Evolutionary conservation across 1,140 invertebrate genomes (phyloP).

Genomic region (Riptortus pedestris): DNA sequence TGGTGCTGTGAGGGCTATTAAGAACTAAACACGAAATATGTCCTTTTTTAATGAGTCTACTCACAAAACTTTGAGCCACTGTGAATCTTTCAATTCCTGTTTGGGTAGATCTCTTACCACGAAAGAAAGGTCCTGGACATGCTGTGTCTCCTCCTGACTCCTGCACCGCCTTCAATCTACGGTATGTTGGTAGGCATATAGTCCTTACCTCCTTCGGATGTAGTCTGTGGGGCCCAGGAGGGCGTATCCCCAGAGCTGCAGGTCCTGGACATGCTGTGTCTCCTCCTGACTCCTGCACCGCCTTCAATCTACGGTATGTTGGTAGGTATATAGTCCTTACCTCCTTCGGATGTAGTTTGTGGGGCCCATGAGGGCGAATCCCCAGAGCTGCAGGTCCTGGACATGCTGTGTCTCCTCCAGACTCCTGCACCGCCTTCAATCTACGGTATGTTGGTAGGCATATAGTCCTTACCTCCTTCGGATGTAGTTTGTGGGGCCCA

Average conservation of each 20-base stretch:
- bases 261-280: slow-evolving; percentile 54
- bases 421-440: slow-evolving; percentile 59
- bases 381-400: slow-evolving; percentile 57
- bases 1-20: too few species aligned
- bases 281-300: slow-evolving; percentile 48
- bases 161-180: slow-evolving; percentile 61
- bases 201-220: slow-evolving; percentile 59
- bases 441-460: too few species aligned
- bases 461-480: slow-evolving; percentile 53
- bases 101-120: too few species aligned
- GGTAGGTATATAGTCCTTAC: slow-evolving; percentile 65
- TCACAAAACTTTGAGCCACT: too few species aligned
- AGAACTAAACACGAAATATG: too few species aligned
- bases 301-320: slow-evolving; percentile 62
- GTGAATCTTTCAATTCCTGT: too few species aligned
- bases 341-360: slow-evolving; percentile 56
- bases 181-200: too few species aligned
- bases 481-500: slow-evolving; percentile 50
- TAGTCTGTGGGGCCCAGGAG: slow-evolving; percentile 49
- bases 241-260: slow-evolving; percentile 53
- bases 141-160: slow-evolving; percentile 46
- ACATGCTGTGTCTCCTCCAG: slow-evolving; percentile 45
- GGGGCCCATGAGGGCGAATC: slow-evolving; percentile 46
- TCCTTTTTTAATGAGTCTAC: too few species aligned
- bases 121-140: too few species aligned